Evolutionary conservation across 2,113 vertebrate species (phyloP).

Genomic region (Triplophysa tibetana): DNA sequence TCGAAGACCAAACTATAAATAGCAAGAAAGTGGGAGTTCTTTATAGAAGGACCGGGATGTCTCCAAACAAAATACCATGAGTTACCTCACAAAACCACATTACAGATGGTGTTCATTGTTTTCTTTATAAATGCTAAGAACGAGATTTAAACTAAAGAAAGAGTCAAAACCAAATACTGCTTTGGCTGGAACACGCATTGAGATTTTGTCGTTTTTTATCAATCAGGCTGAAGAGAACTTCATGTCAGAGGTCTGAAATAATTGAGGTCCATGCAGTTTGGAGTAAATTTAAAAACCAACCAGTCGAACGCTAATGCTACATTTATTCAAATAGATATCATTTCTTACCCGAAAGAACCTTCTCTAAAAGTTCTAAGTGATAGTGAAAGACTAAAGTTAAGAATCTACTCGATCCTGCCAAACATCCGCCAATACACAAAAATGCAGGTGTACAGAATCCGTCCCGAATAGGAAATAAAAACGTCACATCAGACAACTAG

Average conservation of each 20-base stretch:
- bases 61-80: constrained; percentile 12
- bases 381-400: background rate
- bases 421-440: background rate
- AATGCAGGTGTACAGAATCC: background rate
- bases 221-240: background rate
- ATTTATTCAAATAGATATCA: constrained; percentile 18
- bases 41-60: constrained; percentile 9
- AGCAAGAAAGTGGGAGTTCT: constrained; percentile 23
- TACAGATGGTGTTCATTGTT: background rate
- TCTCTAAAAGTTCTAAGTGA: constrained; percentile 2
- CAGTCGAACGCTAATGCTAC: constrained; percentile 1
- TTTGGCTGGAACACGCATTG: background rate
- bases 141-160: background rate
- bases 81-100: background rate
- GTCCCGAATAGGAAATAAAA: background rate
- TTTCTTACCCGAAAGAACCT: background rate
- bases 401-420: constrained; percentile 10
- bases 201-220: background rate
- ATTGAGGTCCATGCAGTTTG: background rate
- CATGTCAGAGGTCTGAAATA: background rate
- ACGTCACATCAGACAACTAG: background rate
- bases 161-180: constrained; percentile 19
- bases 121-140: background rate
- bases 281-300: constrained; percentile 1
- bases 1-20: constrained; percentile 35